These are phyloP conservation scores for Chaitophorus viminalis DNA, from an alignment of 2,888 invertebrate species.

Conservation along the genomic window DNA sequence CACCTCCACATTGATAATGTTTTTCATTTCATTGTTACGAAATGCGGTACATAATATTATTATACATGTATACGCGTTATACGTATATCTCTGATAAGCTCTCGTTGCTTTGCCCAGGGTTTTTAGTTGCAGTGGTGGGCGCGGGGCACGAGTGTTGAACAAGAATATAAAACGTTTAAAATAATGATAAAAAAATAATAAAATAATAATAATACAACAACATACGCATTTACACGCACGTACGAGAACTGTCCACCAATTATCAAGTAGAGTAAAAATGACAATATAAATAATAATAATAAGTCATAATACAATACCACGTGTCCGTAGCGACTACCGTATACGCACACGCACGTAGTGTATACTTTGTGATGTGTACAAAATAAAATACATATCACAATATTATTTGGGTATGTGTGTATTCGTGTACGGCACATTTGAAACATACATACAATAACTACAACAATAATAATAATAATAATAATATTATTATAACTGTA, in stretches of 20 bases:
- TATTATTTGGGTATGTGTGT: background rate
- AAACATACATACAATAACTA: background rate
- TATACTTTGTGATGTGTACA: conserved; percentile 5
- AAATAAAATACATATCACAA: background rate
- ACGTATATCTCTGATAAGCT: no score
- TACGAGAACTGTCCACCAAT: background rate
- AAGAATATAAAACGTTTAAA: background rate
- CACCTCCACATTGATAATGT: background rate
- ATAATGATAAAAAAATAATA: no score
- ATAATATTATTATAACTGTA: no score
- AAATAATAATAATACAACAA: background rate
- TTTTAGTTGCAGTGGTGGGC: no score
- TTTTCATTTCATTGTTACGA: background rate
- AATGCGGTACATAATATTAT: background rate
- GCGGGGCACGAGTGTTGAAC: background rate
- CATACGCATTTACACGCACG: background rate
- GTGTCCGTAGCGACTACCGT: background rate
- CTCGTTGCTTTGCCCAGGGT: no score
- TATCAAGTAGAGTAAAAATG: no score
- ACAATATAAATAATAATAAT: background rate
- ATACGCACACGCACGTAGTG: conserved; percentile 9
- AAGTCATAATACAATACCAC: background rate
- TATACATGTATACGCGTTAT: no score
- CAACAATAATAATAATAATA: no score
- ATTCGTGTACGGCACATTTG: background rate